Evolutionary conservation across 2,797 vertebrate species (phyloP).

Genomic region (Ficedula albicollis): DNA sequence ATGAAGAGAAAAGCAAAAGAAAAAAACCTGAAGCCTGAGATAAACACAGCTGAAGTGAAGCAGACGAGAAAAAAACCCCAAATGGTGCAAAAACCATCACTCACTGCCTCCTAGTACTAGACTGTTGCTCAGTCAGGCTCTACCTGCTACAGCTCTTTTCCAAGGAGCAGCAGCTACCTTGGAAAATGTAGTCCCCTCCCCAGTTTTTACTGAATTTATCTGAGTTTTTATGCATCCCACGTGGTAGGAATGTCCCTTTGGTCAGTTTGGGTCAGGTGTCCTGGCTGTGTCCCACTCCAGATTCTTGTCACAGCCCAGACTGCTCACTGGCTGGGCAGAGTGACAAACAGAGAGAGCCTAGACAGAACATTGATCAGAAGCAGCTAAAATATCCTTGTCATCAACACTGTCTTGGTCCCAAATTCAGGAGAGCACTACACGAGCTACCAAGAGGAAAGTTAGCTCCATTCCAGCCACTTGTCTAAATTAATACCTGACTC

Average conservation of each 20-base stretch:
- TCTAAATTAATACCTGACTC: background rate
- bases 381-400: background rate
- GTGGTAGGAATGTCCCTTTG: background rate
- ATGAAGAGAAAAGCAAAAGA: background rate
- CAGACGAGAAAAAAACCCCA: fast-evolving
- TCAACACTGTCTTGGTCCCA: background rate
- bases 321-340: fast-evolving
- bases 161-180: background rate
- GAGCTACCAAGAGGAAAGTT: background rate
- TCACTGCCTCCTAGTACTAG: background rate
- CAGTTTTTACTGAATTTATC: background rate
- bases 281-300: background rate
- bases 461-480: background rate
- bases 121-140: fast-evolving
- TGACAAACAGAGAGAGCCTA: background rate
- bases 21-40: background rate
- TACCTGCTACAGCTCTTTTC: background rate
- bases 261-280: background rate
- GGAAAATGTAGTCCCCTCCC: background rate
- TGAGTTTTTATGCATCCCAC: background rate
- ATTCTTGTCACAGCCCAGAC: background rate
- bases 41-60: background rate
- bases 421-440: background rate
- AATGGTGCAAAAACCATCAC: background rate
- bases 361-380: background rate